phyloP scores from a whole-genome alignment of 2,888 invertebrate genomes.

The Brassicogethes aeneus region DNA sequence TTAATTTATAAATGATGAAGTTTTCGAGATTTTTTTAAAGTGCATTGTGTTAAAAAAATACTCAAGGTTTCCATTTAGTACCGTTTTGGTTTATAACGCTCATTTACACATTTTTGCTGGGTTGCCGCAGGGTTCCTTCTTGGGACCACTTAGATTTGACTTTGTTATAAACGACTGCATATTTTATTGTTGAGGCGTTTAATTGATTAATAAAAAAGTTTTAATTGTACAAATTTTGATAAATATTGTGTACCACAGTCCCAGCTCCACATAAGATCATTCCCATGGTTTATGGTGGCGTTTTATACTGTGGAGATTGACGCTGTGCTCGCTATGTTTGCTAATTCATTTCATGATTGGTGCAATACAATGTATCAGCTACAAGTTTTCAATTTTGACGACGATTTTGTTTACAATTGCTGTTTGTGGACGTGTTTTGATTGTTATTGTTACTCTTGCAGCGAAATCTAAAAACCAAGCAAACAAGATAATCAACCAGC shows the following conservation, averaged over 20 bases:
- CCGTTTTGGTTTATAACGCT: no score
- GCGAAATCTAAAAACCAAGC: slow-evolving; percentile 33
- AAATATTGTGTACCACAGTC: slow-evolving; percentile 1
- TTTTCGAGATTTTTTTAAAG: no score
- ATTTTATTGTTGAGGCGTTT: no score
- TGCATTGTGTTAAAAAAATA: no score
- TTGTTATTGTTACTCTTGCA: no score
- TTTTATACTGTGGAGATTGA: slow-evolving; percentile 14
- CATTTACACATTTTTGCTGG: no score
- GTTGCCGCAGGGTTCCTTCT: no score
- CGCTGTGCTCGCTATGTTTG: background rate
- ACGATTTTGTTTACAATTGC: background rate
- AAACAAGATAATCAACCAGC: slow-evolving; percentile 24
- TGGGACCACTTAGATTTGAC: no score
- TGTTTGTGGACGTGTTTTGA: background rate
- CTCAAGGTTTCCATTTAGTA: no score
- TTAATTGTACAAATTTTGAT: slow-evolving; percentile 44
- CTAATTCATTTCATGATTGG: background rate
- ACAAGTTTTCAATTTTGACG: background rate
- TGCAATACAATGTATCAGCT: background rate
- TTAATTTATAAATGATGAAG: no score
- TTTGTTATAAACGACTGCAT: no score
- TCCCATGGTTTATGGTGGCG: slow-evolving; percentile 7
- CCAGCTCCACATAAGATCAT: slow-evolving; percentile 2
- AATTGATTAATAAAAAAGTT: no score